Base-by-base conservation (phyloP, 2,888 invertebrate genomes). In the Coelinius sp. region DNA sequence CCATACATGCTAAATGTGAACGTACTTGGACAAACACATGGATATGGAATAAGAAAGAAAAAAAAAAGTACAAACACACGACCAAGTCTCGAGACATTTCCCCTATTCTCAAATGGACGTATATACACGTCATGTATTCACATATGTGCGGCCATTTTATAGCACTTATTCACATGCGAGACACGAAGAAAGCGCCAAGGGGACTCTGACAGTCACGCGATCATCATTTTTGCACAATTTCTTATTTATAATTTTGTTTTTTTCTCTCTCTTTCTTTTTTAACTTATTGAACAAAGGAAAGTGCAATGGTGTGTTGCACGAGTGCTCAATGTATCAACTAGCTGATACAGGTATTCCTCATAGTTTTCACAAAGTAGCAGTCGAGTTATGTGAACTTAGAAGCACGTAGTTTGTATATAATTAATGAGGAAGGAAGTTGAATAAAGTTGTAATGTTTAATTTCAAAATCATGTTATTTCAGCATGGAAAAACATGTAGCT, bases 101-200 rank as follows among this genome's bases (percentile, higher is more conserved):
- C 66, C 49, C 38, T 38, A 63, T 20, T 63, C 62, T 63, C 62
- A 27, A 27, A 31, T 62, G 31, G 22, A 59, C 27, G 6, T 25
- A 69, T 63, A 69, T 49, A 35, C 27, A 38, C 63, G 25, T 63
- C 41, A 63, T 41, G 63, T 63, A 41, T 59, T 59, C 59, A 62
- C n/a, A 62, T 6, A 59, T 68, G 59, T 46, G 59, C 31, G 46
- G 56, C 68, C 68, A 59, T 56, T 41, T 52, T 70, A 63, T 70
- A 52, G 53, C 44, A 44, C 56, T 64, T 64, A 70, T 70, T 70
- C 65, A 53, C 65, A 70, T 70, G 70, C 65, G 31, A 70, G 25
- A 53, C 52, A 52, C 56, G 70, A 70, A 65, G 56, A 70, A 70
- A 65, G 65, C 52, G 59, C 20, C 59, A 31, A 59, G 59, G 59